A percentile compares a stretch with the other conserved stretches of the same genome.
These are phyloP conservation scores for Diaphora mendica DNA, from an alignment of 2,888 invertebrate species.

Conservation along the genomic window DNA sequence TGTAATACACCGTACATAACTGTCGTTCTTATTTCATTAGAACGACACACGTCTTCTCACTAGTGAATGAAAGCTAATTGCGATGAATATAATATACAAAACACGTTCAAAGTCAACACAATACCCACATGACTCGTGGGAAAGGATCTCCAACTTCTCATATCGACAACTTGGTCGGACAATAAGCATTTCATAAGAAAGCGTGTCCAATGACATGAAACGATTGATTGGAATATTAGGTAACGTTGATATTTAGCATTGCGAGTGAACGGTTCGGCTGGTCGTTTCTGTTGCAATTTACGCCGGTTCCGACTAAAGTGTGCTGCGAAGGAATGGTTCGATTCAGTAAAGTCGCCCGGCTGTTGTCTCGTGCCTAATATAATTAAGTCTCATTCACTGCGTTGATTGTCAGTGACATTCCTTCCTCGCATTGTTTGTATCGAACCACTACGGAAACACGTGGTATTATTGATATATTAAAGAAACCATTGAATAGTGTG, in stretches of 20 bases:
- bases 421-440: slow-evolving; percentile 63
- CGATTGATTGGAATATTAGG: slow-evolving; percentile 67
- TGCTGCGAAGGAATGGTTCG: slow-evolving; percentile 52
- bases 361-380: slow-evolving; percentile 68
- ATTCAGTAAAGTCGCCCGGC: slow-evolving; percentile 43
- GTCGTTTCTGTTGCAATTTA: slow-evolving; percentile 73
- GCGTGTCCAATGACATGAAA: slow-evolving; percentile 69
- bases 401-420: slow-evolving; percentile 59
- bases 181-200: slow-evolving; percentile 64
- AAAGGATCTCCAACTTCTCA: slow-evolving; percentile 61
- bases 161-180: slow-evolving; percentile 57
- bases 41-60: slow-evolving; percentile 69
- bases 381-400: slow-evolving; percentile 77
- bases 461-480: slow-evolving; percentile 52
- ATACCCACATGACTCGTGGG: slow-evolving; percentile 65
- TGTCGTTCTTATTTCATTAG: slow-evolving; percentile 62
- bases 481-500: slow-evolving; percentile 44
- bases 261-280: slow-evolving; percentile 68
- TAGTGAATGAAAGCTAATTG: slow-evolving; percentile 79
- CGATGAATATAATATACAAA: slow-evolving; percentile 65
- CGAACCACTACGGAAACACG: slow-evolving; percentile 61
- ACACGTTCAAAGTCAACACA: slow-evolving; percentile 62
- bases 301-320: slow-evolving; percentile 61
- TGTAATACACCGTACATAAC: slow-evolving; percentile 47
- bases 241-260: slow-evolving; percentile 66